A percentile compares a stretch with the other conserved stretches of the same genome.
Evolutionary conservation across 2,113 vertebrate genomes (phyloP).

Genomic region (Elachura formosa): DNA sequence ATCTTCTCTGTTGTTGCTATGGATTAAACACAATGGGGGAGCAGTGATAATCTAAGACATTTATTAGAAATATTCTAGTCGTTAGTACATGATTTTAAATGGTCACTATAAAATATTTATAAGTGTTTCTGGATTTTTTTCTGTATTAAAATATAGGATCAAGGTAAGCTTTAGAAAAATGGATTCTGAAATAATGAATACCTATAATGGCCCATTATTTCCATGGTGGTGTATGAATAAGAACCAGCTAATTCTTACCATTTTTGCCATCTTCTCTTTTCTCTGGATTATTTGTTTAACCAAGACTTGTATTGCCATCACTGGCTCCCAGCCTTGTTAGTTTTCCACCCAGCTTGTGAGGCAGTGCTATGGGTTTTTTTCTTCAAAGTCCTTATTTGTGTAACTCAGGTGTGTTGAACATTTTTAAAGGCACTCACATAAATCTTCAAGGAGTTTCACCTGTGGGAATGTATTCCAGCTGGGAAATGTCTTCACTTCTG

Average conservation of each 20-base stretch:
- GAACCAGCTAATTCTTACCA: neutral
- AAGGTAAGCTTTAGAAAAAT: neutral
- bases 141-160: neutral
- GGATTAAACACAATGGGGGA: neutral
- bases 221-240: neutral
- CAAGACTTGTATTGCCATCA: neutral
- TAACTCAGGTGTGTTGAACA: neutral
- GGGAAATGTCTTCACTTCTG: neutral
- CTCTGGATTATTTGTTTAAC: neutral
- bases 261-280: neutral
- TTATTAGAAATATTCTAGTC: neutral
- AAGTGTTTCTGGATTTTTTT: neutral
- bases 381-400: neutral
- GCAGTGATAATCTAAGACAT: neutral
- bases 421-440: neutral
- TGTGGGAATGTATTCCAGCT: neutral
- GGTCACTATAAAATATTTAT: neutral
- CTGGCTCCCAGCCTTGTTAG: neutral
- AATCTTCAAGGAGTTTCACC: neutral
- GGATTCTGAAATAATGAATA: neutral
- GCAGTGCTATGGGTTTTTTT: neutral
- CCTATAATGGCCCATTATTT: neutral
- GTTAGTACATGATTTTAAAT: neutral
- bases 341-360: neutral
- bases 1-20: neutral